These are phyloP conservation scores for Ailuropoda melanoleuca DNA, from an alignment of 2,113 vertebrate species.

Conservation along the genomic window DNA sequence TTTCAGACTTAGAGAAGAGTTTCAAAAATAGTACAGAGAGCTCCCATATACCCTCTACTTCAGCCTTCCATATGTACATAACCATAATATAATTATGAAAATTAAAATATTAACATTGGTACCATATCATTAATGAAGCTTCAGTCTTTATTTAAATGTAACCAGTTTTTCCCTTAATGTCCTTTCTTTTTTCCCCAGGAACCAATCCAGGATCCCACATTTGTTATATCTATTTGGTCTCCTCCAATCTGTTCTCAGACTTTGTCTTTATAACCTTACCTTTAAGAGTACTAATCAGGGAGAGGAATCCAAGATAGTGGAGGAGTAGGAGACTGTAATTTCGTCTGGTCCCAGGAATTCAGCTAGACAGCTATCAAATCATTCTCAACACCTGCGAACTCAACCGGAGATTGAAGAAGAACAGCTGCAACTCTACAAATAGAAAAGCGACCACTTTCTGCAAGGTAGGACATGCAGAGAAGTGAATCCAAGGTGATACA, in stretches of 20 bases:
- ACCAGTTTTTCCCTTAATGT: neutral
- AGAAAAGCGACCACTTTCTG: neutral
- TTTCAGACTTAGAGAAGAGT: neutral
- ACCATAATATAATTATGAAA: neutral
- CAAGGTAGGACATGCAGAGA: neutral
- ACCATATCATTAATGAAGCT: neutral
- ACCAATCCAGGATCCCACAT: neutral
- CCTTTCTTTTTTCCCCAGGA: neutral
- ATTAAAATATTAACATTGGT: neutral
- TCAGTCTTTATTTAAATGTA: neutral
- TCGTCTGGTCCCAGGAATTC: neutral
- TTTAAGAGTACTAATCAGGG: neutral
- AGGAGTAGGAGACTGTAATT: neutral
- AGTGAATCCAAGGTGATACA: no score
- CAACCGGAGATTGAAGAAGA: neutral
- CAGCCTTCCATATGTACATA: neutral
- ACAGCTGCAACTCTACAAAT: neutral
- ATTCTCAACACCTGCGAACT: neutral
- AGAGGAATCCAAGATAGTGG: neutral
- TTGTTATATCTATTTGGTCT: neutral
- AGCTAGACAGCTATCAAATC: neutral
- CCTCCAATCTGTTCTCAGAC: neutral
- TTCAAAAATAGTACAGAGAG: neutral
- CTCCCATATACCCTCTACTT: neutral
- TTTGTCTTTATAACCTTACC: neutral